These are phyloP conservation scores for Balaeniceps rex DNA, from an alignment of 2,113 vertebrate genomes.

Conservation along the genomic window DNA sequence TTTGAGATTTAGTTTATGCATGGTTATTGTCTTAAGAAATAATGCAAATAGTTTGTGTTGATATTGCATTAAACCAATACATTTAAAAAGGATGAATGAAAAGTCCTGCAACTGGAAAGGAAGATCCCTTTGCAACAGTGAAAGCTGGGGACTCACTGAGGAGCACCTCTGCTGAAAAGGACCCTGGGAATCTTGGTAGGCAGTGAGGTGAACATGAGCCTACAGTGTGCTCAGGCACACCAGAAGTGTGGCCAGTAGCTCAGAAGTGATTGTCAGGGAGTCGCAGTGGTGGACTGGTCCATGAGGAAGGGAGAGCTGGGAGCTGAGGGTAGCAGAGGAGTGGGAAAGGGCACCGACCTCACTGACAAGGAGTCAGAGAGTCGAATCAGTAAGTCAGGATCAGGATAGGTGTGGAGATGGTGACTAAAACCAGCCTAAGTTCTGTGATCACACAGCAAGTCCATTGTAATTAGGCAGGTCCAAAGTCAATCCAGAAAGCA, in stretches of 20 bases:
- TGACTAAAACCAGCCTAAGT: not conserved
- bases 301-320: not conserved
- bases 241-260: not conserved
- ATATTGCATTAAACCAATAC: not conserved
- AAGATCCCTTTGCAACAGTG: not conserved
- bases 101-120: not conserved
- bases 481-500: not conserved
- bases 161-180: not conserved
- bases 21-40: slow-evolving; percentile 1
- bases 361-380: not conserved
- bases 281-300: not conserved
- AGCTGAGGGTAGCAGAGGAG: not conserved
- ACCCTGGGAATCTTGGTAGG: not conserved
- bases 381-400: not conserved
- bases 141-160: not conserved
- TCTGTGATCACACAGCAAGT: not conserved
- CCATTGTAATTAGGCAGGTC: not conserved
- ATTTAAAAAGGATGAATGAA: not conserved
- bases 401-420: not conserved
- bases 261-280: not conserved
- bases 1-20: not conserved
- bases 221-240: not conserved
- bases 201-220: not conserved
- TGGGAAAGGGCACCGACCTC: not conserved
- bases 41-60: not conserved